A percentile compares a stretch with the other conserved stretches of the same genome.
Conservation (phyloP, 2,113 vertebrate species). For the Psophia crepitans region DNA sequence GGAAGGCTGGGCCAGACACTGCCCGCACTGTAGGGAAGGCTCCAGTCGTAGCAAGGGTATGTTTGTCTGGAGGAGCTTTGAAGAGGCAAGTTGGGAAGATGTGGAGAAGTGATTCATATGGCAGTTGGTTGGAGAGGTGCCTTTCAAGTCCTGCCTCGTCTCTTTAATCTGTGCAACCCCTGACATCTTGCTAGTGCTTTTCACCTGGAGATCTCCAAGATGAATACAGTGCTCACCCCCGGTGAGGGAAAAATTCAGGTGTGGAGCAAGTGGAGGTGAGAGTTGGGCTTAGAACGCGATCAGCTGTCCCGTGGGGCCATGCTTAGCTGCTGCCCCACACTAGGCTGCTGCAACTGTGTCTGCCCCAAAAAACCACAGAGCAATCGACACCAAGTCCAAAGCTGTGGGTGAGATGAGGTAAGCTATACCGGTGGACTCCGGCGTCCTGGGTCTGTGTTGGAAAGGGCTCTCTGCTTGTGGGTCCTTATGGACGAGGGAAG, state of each 20-base stretch:
- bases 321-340: not conserved
- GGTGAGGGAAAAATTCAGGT: not conserved
- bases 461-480: not conserved
- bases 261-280: not conserved
- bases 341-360: rapidly evolving
- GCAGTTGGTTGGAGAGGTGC: not conserved
- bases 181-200: not conserved
- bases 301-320: rapidly evolving
- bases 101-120: not conserved
- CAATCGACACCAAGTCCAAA: no score
- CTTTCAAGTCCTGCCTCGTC: not conserved
- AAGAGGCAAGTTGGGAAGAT: not conserved
- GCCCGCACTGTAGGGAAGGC: not conserved
- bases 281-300: not conserved
- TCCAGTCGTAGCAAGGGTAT: not conserved
- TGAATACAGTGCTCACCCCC: not conserved
- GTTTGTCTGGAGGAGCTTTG: not conserved
- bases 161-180: not conserved
- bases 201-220: not conserved
- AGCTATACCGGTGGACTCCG: not conserved
- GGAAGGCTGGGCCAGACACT: not conserved
- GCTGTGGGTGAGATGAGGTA: not conserved
- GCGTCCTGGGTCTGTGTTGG: not conserved
- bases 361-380: not conserved
- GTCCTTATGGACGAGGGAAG: not conserved